Base-by-base conservation (phyloP, 2,113 vertebrate genomes). In the Setophaga kirtlandii region DNA sequence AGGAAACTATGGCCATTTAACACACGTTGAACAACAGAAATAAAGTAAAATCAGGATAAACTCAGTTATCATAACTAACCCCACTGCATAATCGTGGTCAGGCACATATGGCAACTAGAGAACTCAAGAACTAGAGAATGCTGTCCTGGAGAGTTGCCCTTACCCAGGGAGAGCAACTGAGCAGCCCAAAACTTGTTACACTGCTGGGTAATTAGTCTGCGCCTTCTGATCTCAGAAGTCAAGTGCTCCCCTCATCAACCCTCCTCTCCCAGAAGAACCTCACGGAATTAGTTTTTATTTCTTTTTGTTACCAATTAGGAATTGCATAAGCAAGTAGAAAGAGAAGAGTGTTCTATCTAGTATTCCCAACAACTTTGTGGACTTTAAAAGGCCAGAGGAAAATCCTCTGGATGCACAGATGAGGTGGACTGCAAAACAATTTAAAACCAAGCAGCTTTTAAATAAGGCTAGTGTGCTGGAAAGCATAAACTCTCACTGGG, bases 311-410 rank as follows among this genome's bases (percentile, higher is more conserved):
- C 23, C 53, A 69, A 30, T 42, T 70, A 25, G 50, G 63, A 73
- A 76, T 20, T 24, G 44, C 30, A 77, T 12, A 76, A 68, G 23
- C 55, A 69, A 69, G 27, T 7, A 63, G 35, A 70, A 77, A 79
- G 39, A 77, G 42, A 65, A 52, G 44, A 79, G 19, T 4, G 3
- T 33, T 69, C 53, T 76, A 46, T 73, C 65, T 65, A 42, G 55
- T 13, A 46, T 27, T 76, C 12, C 58, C 15, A 73, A 69, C 25
- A 59, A 68, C 56, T 78, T 79, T 15, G 77, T 31, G 71, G 56
- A 67, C 86, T 93, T 94, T 63, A 93, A 82, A 93, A 87, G 50
- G 67, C 22, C 52, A 91, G 56, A 75, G 64, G 53, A 87, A 95
- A 93, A 44, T 16, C 69, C 89, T 96, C 49, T 75, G 77, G 41